Evolutionary conservation across 2,797 vertebrate species (phyloP).

Genomic region (Gambusia yucatana): DNA sequence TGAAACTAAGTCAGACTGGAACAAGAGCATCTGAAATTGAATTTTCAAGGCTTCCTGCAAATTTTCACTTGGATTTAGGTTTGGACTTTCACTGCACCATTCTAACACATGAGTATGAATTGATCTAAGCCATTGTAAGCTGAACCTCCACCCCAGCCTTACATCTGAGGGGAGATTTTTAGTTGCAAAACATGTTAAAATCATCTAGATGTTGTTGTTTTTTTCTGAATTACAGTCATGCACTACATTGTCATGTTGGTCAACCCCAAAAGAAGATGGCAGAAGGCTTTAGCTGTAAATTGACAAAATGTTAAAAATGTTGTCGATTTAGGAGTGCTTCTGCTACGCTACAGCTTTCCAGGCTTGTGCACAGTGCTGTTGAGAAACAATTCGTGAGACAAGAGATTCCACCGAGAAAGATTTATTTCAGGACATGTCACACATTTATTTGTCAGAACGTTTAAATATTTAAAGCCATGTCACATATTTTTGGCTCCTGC

Average conservation of each 20-base stretch:
- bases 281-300: not conserved
- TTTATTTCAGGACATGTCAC: slow-evolving; percentile 5
- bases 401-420: not conserved
- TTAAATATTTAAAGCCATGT: slow-evolving; percentile 13
- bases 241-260: not conserved
- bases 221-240: not conserved
- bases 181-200: not conserved
- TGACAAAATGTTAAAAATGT: not conserved
- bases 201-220: not conserved
- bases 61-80: not conserved
- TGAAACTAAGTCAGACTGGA: not conserved
- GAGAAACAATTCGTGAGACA: not conserved
- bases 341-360: not conserved
- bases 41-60: not conserved
- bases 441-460: not conserved
- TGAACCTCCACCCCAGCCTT: not conserved
- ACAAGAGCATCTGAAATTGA: not conserved
- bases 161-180: not conserved
- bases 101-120: not conserved
- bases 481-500: not conserved
- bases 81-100: not conserved
- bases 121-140: not conserved
- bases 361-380: not conserved
- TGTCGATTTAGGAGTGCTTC: not conserved
- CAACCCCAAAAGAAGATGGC: no score